These are phyloP conservation scores for Maconellicoccus hirsutus DNA, from an alignment of 1,140 invertebrate genomes.

Conservation along the genomic window DNA sequence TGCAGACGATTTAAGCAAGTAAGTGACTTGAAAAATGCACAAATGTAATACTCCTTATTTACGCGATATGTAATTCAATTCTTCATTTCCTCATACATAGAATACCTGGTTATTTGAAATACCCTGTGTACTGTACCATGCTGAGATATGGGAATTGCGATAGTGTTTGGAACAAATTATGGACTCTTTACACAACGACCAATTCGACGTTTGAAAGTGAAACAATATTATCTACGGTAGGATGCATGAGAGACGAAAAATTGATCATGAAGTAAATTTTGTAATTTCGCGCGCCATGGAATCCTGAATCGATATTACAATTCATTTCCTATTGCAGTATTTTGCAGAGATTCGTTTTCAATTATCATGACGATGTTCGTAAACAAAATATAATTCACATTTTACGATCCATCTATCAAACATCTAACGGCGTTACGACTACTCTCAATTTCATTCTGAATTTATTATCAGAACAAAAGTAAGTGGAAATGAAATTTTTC, in stretches of 20 bases:
- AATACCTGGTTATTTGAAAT: constrained; percentile 25
- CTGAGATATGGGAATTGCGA: constrained; percentile 2
- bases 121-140: constrained; percentile 24
- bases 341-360: not conserved
- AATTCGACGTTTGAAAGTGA: constrained; percentile 26
- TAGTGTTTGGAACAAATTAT: constrained; percentile 22
- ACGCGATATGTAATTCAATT: not conserved
- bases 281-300: no score
- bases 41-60: not conserved
- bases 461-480: not conserved
- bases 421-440: not conserved
- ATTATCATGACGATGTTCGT: not conserved
- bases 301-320: not conserved
- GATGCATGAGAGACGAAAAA: constrained; percentile 20
- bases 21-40: not conserved
- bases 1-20: not conserved
- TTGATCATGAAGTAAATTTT: constrained; percentile 24
- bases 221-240: constrained; percentile 17
- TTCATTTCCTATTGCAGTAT: not conserved
- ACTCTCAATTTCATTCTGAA: not conserved
- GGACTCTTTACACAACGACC: constrained; percentile 23
- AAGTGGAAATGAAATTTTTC: not conserved
- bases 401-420: not conserved
- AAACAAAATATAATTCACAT: not conserved
- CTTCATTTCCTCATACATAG: constrained; percentile 16